Evolutionary conservation across 2,888 invertebrate species (phyloP).

Genomic region (Nemoura dubitans): DNA sequence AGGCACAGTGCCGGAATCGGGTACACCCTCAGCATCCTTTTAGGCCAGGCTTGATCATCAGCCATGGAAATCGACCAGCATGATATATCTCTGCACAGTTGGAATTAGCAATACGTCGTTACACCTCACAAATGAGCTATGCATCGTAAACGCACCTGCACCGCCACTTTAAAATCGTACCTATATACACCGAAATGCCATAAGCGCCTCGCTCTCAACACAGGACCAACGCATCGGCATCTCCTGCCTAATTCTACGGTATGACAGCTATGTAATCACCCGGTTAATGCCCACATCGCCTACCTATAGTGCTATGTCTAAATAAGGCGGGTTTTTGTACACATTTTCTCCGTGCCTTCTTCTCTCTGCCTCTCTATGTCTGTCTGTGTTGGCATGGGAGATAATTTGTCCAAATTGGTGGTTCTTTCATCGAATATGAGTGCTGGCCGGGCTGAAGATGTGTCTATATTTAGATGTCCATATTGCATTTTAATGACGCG

Average conservation of each 20-base stretch:
- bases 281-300: neutral
- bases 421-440: neutral
- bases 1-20: no score
- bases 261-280: neutral
- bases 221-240: neutral
- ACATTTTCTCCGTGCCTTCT: neutral
- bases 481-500: no score
- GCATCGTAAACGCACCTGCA: no score
- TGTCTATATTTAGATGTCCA: neutral
- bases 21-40: no score
- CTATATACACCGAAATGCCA: no score
- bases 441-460: neutral
- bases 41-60: no score
- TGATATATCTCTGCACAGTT: no score
- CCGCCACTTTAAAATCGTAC: no score
- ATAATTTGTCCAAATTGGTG: neutral
- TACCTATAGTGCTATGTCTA: neutral
- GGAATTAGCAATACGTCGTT: no score
- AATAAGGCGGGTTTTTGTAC: slow-evolving; percentile 7
- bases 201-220: no score
- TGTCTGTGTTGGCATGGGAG: neutral
- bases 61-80: no score
- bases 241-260: neutral
- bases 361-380: neutral
- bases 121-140: no score